These are phyloP conservation scores for Apogon talboti DNA, from an alignment of 2,797 vertebrate species.

Conservation along the genomic window DNA sequence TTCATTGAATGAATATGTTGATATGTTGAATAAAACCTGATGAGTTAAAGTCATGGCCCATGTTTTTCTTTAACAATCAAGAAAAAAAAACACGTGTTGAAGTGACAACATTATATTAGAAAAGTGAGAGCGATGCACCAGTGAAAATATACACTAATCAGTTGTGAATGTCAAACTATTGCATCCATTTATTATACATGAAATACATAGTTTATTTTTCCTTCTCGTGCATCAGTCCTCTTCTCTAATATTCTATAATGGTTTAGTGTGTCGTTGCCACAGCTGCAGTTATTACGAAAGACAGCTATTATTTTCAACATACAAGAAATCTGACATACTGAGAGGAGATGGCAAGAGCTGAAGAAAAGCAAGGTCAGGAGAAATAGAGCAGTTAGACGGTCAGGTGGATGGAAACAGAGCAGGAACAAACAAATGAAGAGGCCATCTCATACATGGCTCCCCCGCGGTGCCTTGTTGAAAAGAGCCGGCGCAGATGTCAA, in stretches of 20 bases:
- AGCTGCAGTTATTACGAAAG: constrained; percentile 33
- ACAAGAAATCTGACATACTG: constrained; percentile 12
- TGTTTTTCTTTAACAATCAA: background rate
- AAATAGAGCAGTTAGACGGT: constrained; percentile 57
- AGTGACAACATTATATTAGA: background rate
- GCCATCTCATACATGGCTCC: constrained; percentile 63
- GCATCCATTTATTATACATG: background rate
- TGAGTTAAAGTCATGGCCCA: background rate
- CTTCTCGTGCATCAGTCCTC: background rate
- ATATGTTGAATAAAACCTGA: background rate
- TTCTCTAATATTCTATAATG: constrained; percentile 1
- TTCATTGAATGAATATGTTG: too few relatives aligned
- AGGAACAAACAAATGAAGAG: constrained; percentile 68
- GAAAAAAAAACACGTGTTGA: background rate
- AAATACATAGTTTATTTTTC: constrained; percentile 6
- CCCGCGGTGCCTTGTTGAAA: constrained; percentile 75
- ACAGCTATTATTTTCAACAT: constrained; percentile 42
- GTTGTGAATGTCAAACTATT: background rate
- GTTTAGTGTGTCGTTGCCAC: constrained; percentile 1
- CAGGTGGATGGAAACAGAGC: constrained; percentile 50
- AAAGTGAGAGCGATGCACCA: background rate
- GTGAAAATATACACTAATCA: background rate
- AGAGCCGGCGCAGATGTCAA: constrained; percentile 71
- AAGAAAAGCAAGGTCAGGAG: constrained; percentile 33
- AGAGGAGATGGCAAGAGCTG: constrained; percentile 46